phyloP scores from a whole-genome alignment of 2,113 vertebrate species.

The Oreotrochilus melanogaster region DNA sequence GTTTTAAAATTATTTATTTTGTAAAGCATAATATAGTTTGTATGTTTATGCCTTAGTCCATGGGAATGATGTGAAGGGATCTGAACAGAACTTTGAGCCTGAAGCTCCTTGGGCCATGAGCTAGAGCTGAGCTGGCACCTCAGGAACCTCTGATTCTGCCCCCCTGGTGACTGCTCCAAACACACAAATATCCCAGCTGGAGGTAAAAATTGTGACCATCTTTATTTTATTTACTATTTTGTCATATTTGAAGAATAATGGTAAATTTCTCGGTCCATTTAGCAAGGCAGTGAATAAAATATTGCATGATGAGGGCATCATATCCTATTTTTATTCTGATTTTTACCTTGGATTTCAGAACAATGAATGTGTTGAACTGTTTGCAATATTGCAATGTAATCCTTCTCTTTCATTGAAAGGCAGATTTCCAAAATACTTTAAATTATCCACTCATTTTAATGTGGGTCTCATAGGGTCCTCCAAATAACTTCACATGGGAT shows the following conservation, averaged over 20 bases:
- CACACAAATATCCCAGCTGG: neutral
- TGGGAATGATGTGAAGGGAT: neutral
- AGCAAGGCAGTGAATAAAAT: neutral
- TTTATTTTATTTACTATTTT: neutral
- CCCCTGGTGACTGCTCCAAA: neutral
- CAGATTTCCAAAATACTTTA: neutral
- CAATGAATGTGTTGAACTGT: too few species aligned
- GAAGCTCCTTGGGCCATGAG: neutral
- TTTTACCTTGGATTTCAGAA: neutral
- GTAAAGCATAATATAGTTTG: neutral
- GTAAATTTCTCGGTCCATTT: rapidly evolving
- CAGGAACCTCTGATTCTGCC: neutral
- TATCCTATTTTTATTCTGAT: neutral
- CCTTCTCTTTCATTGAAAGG: neutral
- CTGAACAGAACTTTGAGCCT: neutral
- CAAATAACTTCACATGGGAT: neutral
- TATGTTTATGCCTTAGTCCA: rapidly evolving
- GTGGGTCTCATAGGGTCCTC: neutral
- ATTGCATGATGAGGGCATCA: neutral
- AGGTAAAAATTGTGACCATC: neutral
- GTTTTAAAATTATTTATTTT: neutral
- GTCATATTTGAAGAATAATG: neutral
- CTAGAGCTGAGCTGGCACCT: rapidly evolving
- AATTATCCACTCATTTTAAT: neutral
- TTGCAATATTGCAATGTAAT: neutral